Base-by-base conservation (phyloP, 2,113 vertebrate genomes). In the Ginglymostoma cirratum region DNA sequence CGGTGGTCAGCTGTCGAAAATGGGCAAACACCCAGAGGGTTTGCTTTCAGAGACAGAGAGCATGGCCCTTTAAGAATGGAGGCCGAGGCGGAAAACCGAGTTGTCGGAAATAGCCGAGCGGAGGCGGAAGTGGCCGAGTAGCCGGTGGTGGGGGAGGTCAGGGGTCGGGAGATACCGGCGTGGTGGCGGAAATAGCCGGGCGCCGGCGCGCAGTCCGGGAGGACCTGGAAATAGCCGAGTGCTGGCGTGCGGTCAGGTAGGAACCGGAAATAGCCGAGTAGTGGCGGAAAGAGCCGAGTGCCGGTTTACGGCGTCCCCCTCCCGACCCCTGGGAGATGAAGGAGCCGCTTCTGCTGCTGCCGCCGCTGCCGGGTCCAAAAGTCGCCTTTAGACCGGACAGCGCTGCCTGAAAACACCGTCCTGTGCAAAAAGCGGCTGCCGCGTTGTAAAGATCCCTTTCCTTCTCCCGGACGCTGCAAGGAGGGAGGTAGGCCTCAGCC, bases 91-190 rank as follows among this genome's bases (percentile, higher is more conserved):
- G 48, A 48, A 3, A 48, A 48, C 48, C 2, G 48, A 48, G 48
- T 48, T 48, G 4, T 7, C 72, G 72, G 72, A 78, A 6, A 76
- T 78, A 34, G 2, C 72, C 72, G 72, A 78, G 30, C 3, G 72
- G 30, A 78, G 27, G 27, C 72, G 70, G 27, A 76, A 76, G 34
- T 5, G 30, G 70, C 6, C 70, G 70, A 76, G 27, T 34, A 27
- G 24, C 4, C 10, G 10, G 12, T 0, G 1, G 8, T 2, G 76
- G 76, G 76, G 10, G 27, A 0, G 27, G 5, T 10, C n/a, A 7
- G 34, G 15, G 27, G n/a, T 3, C 8, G 5, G 30, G 27, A 78
- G 0, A 78, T 8, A n/a, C 15, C 0, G 15, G n/a, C 1, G 12
- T 12, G 19, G 30, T 14, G 5, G 30, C 78, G 78, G 78, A 80